phyloP scores from a whole-genome alignment of 2,113 vertebrate species.

The Callopanchax toddi region DNA sequence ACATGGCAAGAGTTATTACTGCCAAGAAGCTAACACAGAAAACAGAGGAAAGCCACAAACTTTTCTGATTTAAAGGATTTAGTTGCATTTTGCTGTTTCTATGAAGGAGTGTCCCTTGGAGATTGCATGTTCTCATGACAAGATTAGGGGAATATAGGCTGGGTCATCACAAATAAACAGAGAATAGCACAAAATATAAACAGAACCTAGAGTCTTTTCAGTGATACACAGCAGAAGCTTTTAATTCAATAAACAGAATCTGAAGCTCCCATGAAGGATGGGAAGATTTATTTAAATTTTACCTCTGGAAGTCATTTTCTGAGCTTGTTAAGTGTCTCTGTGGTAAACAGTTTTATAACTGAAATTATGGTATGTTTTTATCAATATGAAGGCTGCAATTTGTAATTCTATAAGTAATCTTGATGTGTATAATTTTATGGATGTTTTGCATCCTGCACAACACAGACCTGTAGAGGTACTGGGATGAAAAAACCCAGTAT shows the following conservation, averaged over 20 bases:
- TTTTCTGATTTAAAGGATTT: not conserved
- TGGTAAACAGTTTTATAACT: not conserved
- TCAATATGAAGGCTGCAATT: not conserved
- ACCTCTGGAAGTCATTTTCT: not conserved
- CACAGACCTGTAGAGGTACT: no score
- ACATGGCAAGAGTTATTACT: not conserved
- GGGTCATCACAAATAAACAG: constrained; percentile 15
- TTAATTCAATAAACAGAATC: constrained; percentile 1
- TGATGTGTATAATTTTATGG: no score
- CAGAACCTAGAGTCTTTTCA: not conserved
- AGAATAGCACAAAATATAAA: constrained; percentile 1
- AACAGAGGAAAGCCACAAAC: not conserved
- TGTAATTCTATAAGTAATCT: not conserved
- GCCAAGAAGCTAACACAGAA: not conserved
- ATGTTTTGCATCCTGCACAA: not conserved
- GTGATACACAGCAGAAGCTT: not conserved
- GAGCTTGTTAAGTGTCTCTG: not conserved
- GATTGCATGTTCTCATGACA: constrained; percentile 15
- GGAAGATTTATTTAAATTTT: not conserved
- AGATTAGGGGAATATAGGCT: constrained; percentile 1
- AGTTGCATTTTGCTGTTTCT: constrained; percentile 13
- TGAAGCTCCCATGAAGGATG: not conserved
- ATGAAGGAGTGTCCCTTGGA: not conserved
- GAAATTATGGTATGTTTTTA: not conserved
- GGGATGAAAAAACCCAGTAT: no score